phyloP scores from a whole-genome alignment of 2,113 vertebrate species.

The Sinocyclocheilus anophthalmus region DNA sequence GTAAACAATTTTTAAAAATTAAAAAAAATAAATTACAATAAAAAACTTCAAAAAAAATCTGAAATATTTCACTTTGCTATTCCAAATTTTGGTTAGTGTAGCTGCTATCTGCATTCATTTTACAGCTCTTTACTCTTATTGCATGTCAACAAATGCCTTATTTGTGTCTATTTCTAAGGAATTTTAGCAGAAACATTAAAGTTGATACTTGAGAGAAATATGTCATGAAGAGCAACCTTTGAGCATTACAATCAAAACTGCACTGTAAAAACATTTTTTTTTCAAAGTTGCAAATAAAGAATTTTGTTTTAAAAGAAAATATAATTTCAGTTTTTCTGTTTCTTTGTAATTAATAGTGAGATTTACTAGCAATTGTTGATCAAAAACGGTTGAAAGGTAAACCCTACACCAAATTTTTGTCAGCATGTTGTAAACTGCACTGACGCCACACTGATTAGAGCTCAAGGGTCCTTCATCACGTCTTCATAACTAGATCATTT shows the following conservation, averaged over 20 bases:
- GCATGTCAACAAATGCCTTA: background rate
- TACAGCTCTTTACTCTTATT: background rate
- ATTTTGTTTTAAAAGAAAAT: background rate
- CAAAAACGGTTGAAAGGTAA: background rate
- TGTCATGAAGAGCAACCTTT: background rate
- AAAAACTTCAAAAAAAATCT: no score
- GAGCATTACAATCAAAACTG: background rate
- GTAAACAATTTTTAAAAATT: background rate
- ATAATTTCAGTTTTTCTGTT: background rate
- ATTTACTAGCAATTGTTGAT: background rate
- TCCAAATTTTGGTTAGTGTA: background rate
- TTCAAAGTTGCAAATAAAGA: background rate
- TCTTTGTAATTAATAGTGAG: background rate
- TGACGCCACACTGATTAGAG: background rate
- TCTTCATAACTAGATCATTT: constrained; percentile 6
- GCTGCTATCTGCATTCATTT: background rate
- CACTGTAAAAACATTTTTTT: background rate
- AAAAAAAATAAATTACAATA: background rate
- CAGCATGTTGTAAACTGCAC: background rate
- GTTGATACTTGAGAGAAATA: background rate
- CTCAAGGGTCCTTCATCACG: background rate
- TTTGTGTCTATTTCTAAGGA: background rate
- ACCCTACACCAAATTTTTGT: background rate
- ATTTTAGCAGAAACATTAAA: background rate
- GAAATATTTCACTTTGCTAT: background rate